These are phyloP conservation scores for Zosterops lateralis DNA, from an alignment of 2,113 vertebrate genomes.

Conservation along the genomic window DNA sequence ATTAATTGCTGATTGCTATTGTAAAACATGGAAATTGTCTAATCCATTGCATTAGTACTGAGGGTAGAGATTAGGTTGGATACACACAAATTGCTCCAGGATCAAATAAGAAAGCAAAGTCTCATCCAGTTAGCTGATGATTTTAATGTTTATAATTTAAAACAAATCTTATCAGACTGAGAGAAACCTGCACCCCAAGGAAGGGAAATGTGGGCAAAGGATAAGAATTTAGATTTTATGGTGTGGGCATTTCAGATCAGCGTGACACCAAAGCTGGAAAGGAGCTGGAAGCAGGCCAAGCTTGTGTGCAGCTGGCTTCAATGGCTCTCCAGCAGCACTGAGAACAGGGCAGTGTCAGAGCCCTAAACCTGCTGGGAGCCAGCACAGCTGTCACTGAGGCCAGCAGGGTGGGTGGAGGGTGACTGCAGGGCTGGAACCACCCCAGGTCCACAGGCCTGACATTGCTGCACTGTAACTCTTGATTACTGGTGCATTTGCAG, in stretches of 20 bases:
- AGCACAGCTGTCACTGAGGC: fast-evolving
- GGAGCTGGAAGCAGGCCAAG: background rate
- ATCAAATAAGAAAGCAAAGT: background rate
- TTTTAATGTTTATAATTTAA: background rate
- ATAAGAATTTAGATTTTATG: background rate
- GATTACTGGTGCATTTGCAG: background rate
- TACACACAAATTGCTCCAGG: background rate
- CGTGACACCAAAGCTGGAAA: background rate
- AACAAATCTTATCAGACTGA: background rate
- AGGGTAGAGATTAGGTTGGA: background rate
- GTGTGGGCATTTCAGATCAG: background rate
- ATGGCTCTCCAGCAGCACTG: background rate
- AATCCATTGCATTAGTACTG: background rate
- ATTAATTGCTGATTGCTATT: background rate
- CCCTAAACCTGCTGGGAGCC: fast-evolving
- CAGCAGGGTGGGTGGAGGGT: background rate
- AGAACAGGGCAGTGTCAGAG: background rate
- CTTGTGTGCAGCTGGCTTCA: background rate
- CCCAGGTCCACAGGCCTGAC: background rate
- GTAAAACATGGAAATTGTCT: background rate
- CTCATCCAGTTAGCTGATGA: background rate
- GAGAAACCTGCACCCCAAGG: background rate
- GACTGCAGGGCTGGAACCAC: background rate
- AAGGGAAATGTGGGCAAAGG: background rate
- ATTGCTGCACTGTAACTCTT: background rate